phyloP scores from a whole-genome alignment of 2,113 vertebrate species.

The Alaudala cheleensis region DNA sequence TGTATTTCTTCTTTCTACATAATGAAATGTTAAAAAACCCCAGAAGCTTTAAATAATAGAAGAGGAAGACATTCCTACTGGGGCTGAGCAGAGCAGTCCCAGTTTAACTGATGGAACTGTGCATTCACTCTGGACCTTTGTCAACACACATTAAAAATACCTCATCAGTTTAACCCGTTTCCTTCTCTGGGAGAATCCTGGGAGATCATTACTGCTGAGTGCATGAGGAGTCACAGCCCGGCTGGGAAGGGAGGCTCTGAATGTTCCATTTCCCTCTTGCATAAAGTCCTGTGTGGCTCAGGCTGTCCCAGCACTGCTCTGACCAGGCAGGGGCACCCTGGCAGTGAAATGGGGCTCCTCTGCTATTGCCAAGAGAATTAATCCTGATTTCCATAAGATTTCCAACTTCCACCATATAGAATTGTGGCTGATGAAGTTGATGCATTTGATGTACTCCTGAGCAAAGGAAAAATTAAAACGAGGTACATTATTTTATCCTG shows the following conservation, averaged over 20 bases:
- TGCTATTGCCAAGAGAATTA: not conserved
- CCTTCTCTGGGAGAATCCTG: not conserved
- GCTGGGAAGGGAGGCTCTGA: not conserved
- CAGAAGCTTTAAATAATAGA: conserved; percentile 40
- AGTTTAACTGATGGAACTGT: not conserved
- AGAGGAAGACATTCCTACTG: not conserved
- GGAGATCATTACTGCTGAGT: not conserved
- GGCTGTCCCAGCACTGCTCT: not conserved
- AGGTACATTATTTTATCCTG: not conserved
- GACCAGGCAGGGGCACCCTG: not conserved
- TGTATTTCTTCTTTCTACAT: not conserved
- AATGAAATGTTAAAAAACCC: not conserved
- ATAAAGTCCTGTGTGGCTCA: not conserved
- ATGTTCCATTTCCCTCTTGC: not conserved
- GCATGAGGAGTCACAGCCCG: not conserved
- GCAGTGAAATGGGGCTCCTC: not conserved
- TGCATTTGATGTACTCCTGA: not conserved
- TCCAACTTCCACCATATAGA: not conserved
- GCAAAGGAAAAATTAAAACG: not conserved
- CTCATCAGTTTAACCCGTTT: conserved; percentile 61
- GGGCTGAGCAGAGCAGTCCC: not conserved
- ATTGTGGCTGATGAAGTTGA: not conserved
- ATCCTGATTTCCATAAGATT: not conserved
- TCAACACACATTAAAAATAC: conserved; percentile 65
- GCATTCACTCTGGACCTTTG: conserved; percentile 44